These are phyloP conservation scores for Morinoia aosen DNA, from an alignment of 2,888 invertebrate species.

Conservation along the genomic window DNA sequence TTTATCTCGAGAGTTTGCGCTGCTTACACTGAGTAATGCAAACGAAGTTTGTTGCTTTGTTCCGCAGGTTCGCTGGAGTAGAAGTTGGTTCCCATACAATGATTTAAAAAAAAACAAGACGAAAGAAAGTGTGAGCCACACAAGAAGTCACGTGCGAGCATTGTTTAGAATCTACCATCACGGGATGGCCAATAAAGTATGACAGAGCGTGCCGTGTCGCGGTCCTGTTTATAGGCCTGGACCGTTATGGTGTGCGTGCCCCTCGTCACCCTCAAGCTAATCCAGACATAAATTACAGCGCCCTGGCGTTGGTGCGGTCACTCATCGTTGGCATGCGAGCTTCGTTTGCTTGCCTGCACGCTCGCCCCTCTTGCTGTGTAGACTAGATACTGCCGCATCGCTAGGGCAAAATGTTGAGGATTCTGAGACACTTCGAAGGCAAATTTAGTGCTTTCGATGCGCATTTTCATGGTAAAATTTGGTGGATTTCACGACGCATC, in stretches of 20 bases:
- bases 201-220: constrained; percentile 2
- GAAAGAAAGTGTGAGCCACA: neutral
- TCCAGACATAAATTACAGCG: neutral
- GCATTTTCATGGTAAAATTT: too few species aligned
- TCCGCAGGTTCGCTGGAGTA: neutral
- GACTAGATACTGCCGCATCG: neutral
- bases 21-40: neutral
- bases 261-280: constrained; percentile 6
- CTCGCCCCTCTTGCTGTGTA: neutral
- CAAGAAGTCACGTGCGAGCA: constrained; percentile 24
- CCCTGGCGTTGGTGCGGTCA: neutral
- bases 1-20: neutral
- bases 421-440: neutral
- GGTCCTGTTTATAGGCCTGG: constrained; percentile 29
- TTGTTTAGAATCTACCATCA: constrained; percentile 24
- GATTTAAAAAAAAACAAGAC: neutral
- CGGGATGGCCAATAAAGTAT: constrained; percentile 32
- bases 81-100: neutral
- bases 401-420: too few species aligned
- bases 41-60: neutral
- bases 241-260: constrained; percentile 26
- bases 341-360: neutral
- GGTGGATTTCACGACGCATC: too few species aligned
- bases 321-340: neutral
- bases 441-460: too few species aligned